These are phyloP conservation scores for Hormiphora californensis DNA, from an alignment of 37 sponge, comb jelly and placozoan genomes.

Conservation along the genomic window DNA sequence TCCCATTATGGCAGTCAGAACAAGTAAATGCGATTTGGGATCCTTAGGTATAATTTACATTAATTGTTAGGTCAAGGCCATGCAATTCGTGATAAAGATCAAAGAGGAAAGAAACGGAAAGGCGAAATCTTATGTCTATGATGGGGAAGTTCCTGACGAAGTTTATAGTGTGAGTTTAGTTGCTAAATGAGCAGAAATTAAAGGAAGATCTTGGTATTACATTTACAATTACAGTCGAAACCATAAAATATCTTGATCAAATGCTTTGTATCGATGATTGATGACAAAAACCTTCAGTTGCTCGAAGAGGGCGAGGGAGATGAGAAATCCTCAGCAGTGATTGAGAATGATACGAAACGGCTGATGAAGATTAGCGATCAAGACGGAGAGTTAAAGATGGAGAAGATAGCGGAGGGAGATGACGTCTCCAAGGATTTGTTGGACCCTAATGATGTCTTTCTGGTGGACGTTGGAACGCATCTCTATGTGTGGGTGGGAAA, in stretches of 20 bases:
- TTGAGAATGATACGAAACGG: background rate
- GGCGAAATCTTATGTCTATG: slow-evolving; percentile 4
- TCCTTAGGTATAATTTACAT: too few species aligned
- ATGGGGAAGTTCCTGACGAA: background rate
- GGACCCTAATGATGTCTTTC: slow-evolving; percentile 90
- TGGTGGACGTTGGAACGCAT: slow-evolving; percentile 75
- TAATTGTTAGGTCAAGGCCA: background rate
- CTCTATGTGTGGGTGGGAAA: slow-evolving; percentile 35
- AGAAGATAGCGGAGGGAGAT: slow-evolving; percentile 62
- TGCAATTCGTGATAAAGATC: background rate
- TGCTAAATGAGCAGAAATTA: background rate
- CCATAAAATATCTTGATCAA: too few species aligned
- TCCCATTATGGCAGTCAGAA: too few species aligned
- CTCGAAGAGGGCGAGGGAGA: background rate
- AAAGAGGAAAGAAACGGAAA: slow-evolving; percentile 7
- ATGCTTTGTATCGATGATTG: too few species aligned
- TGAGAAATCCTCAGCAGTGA: background rate
- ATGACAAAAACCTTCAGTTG: too few species aligned
- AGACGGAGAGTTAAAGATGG: slow-evolving; percentile 55
- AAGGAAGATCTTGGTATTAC: too few species aligned
- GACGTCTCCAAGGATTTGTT: slow-evolving; percentile 62
- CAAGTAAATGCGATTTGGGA: too few species aligned
- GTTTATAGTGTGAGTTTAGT: background rate
- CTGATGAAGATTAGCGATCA: background rate
- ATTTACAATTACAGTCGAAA: too few species aligned